These are phyloP conservation scores for Aphelenchoides besseyi DNA, from an alignment of 1,140 invertebrate genomes.

Conservation along the genomic window DNA sequence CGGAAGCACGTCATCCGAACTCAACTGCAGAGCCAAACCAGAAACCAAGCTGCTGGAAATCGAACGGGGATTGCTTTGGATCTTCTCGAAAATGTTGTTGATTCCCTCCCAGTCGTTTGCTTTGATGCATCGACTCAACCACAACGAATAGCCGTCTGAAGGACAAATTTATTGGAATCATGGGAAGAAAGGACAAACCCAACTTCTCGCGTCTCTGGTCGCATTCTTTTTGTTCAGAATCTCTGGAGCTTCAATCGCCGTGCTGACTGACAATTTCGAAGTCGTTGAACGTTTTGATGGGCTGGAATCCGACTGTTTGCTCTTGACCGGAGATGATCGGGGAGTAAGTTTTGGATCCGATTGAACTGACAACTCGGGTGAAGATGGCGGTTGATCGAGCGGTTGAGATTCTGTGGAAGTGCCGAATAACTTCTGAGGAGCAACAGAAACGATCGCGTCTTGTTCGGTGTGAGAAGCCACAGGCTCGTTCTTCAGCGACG, in stretches of 20 bases:
- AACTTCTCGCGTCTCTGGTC: background rate
- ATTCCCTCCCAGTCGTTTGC: background rate
- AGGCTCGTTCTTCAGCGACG: too few species aligned
- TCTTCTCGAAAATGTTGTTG: background rate
- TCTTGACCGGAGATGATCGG: background rate
- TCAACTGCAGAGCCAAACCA: background rate
- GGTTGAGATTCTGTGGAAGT: too few species aligned
- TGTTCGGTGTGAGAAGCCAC: too few species aligned
- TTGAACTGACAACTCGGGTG: too few species aligned
- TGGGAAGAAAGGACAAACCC: background rate
- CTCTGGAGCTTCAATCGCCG: background rate
- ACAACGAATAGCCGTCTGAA: conserved; percentile 1
- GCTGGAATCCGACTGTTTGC: background rate
- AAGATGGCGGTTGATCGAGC: too few species aligned
- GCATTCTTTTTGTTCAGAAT: background rate
- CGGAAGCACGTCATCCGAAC: background rate
- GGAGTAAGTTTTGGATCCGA: background rate
- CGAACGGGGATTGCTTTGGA: background rate
- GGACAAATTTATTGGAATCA: background rate
- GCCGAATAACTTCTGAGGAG: too few species aligned
- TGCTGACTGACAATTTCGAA: background rate
- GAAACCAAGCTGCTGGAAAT: too few species aligned
- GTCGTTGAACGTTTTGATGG: background rate
- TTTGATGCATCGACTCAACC: background rate
- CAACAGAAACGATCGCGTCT: too few species aligned